Base-by-base conservation (phyloP, 1,140 invertebrate genomes). In the Drosophila grimshawi region DNA sequence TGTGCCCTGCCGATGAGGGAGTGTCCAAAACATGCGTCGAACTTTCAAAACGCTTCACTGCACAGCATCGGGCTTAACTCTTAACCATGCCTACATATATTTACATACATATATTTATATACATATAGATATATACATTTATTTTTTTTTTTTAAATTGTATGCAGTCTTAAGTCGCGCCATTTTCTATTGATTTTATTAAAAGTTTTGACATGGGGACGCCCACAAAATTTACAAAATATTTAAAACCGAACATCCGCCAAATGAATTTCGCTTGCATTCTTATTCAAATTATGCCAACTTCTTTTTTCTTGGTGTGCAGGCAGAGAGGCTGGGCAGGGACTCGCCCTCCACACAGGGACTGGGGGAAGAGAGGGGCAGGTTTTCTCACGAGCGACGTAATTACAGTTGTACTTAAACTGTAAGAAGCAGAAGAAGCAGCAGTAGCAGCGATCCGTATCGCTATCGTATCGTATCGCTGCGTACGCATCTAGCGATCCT, bases 201-300 rank as follows among this genome's bases (percentile, higher is more conserved):
- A 56, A 60, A 53, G 27, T 62, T 19, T 57, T 57, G 52, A 68
- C 45, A 41, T 5, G 81, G 67, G 57, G 69, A 88, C 85, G 85
- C 85, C 85, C 85, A 89, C 85, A 88, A 88, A 88, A 88, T 88
- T 80, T 88, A 85, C 85, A 89, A 89, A 88, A 88, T 89, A 88
- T 88, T 88, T 89, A 88, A 88, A 88, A 88, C 83, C 85, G 56
- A 89, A 85, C 74, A 85, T 89, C 85, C 85, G 83, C 70, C 69
- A 80, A 89, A 59, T 65, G 64, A 77, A 33, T 62, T 79, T 52
- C 46, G 30, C 29, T 57, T 49, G 51, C 57, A 76, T 74, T 82
- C 66, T 74, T 76, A 86, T 86, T 86, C 57, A 88, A 88, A 88
- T 88, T 32, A 60, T 30, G 63, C 11, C 19, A 6, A 19, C 19